phyloP scores from a whole-genome alignment of 64 coral and sea anemone species.

The Dendrophyllia cribrosa region DNA sequence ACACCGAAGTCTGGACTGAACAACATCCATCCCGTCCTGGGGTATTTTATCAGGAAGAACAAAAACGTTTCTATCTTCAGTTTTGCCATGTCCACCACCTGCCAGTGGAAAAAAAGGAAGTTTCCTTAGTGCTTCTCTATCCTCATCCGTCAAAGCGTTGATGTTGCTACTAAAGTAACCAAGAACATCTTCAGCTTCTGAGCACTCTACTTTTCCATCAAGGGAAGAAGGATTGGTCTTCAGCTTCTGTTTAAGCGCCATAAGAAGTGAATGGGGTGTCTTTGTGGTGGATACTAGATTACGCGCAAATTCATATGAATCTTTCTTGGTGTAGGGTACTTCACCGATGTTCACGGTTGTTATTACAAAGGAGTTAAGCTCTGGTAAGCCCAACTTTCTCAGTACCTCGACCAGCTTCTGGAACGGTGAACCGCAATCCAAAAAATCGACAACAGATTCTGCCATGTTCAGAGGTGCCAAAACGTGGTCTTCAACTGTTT shows the following conservation, averaged over 20 bases:
- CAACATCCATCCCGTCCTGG: slow-evolving; percentile 27
- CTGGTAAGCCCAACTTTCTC: slow-evolving; percentile 1
- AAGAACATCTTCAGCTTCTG: not conserved
- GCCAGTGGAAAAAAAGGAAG: slow-evolving; percentile 46
- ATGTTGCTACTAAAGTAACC: slow-evolving; percentile 29
- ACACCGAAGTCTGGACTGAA: slow-evolving; percentile 4
- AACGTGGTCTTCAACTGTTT: slow-evolving; percentile 6
- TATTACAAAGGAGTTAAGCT: not conserved
- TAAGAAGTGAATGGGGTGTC: slow-evolving; percentile 33
- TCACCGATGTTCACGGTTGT: not conserved
- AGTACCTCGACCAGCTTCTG: not conserved
- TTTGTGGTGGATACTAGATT: slow-evolving; percentile 25
- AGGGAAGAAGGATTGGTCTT: not conserved
- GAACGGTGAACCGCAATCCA: not conserved
- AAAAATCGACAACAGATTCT: slow-evolving; percentile 5
- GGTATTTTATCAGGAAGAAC: slow-evolving; percentile 46
- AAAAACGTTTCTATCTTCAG: slow-evolving; percentile 31
- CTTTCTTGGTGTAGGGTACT: not conserved
- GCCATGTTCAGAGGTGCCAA: slow-evolving; percentile 5
- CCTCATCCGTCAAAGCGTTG: not conserved
- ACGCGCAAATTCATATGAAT: not conserved
- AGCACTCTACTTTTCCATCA: not conserved
- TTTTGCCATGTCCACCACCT: slow-evolving; percentile 8
- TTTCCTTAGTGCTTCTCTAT: slow-evolving; percentile 24
- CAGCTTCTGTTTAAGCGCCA: slow-evolving; percentile 35